Evolutionary conservation across 2,113 vertebrate species (phyloP).

Genomic region (Poeciliopsis turrubarensis): DNA sequence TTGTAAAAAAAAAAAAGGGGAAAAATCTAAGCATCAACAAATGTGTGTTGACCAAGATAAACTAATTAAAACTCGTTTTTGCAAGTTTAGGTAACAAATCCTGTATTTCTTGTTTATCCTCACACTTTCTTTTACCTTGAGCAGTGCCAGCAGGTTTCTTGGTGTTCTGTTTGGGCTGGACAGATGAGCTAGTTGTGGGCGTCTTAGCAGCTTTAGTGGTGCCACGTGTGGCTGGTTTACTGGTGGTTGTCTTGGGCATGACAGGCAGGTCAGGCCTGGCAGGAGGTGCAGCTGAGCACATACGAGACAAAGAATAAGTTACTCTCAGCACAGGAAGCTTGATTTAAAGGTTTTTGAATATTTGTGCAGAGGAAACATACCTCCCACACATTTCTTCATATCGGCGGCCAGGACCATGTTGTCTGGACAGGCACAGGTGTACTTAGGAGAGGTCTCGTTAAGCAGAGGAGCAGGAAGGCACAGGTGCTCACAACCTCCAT

Average conservation of each 20-base stretch:
- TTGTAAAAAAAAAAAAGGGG: no score
- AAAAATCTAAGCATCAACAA: no score
- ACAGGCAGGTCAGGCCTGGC: not conserved
- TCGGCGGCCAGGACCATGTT: slow-evolving; percentile 74
- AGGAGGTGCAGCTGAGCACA: slow-evolving; percentile 13
- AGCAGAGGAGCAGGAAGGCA: slow-evolving; percentile 88
- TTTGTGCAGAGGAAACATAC: slow-evolving; percentile 55
- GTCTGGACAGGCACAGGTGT: slow-evolving; percentile 89
- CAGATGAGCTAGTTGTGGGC: slow-evolving; percentile 9
- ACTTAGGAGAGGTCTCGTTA: slow-evolving; percentile 80
- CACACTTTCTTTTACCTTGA: slow-evolving; percentile 51
- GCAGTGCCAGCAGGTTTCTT: slow-evolving; percentile 17
- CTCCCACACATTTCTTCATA: slow-evolving; percentile 80
- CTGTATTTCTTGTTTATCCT: not conserved
- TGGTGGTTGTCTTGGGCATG: slow-evolving; percentile 7
- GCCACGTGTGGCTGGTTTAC: slow-evolving; percentile 6
- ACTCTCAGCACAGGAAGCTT: not conserved
- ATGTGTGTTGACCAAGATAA: no score
- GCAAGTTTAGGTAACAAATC: not conserved
- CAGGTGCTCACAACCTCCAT: slow-evolving; percentile 88
- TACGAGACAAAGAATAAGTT: slow-evolving; percentile 1
- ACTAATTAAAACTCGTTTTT: no score
- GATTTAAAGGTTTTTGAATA: not conserved
- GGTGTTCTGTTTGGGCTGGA: slow-evolving; percentile 4
- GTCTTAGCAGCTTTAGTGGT: slow-evolving; percentile 8